Evolutionary conservation across 2,113 vertebrate genomes (phyloP), one percentile per base, ranked within the genome.

Genomic region (Macheiramphus alcinus): DNA sequence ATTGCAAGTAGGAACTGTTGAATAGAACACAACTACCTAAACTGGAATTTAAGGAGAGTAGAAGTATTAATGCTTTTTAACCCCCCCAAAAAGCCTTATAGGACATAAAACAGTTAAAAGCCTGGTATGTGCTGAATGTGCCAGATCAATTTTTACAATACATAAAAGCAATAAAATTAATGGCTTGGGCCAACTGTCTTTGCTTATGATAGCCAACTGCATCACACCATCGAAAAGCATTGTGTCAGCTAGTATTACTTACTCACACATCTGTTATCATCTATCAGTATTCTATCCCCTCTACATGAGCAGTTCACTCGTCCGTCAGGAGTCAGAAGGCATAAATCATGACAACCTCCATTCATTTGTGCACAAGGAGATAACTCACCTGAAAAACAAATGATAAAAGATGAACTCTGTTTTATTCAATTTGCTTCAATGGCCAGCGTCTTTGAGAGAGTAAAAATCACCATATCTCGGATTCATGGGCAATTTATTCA

Each of bases 181-280:
- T 53, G 40, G 36, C 10, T 82, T 74, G 48, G 85, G 70, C 38
- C 79, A 86, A 27, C 27, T 65, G 21, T 38, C 55, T 94, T 45
- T 71, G 26, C 16, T 47, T 66, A 42, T 72, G 73, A 87, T 21
- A 85, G n/a, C 26, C 70, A 67, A 66, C 10, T 13, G 73, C 61
- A 82, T 43, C 65, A 45, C 19, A 81, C 7, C 65, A 56, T 4
- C 80, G 72, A 31, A 63, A 84, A 93, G 56, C 86, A 31, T 40
- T 6, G 5, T 59, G 61, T 73, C 89, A 94, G 73, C 72, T 71
- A 93, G 62, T 88, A 97, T 94, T 98, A 99, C 99, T 99, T 99
- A 99, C 99, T 99, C 98, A 99, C 99, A 98, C 99, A 99, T 99
- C 99, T 99, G 99, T 99, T 99, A 98, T 99, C 99, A 91, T 99